Conservation (phyloP, 2,888 invertebrate species). For the Oscheius myriophilus region DNA sequence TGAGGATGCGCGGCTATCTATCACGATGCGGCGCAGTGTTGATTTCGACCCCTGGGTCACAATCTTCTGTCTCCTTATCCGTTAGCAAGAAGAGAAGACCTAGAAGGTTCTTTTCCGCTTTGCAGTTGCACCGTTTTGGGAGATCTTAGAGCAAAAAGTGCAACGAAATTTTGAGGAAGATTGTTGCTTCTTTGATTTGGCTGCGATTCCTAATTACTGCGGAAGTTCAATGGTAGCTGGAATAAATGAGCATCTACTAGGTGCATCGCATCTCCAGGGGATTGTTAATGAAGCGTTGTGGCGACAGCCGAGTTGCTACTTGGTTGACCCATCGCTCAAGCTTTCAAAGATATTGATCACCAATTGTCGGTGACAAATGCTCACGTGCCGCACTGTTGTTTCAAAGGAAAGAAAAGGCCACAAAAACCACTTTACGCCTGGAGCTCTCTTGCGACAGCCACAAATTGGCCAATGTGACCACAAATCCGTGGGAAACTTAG, state of each 20-base stretch:
- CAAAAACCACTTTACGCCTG: no score
- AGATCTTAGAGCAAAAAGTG: background rate
- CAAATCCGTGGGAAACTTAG: no score
- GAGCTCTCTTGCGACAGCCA: no score
- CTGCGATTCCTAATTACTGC: constrained; percentile 19
- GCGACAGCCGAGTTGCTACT: background rate
- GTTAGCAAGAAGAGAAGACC: no score
- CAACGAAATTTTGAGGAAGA: background rate
- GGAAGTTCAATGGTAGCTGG: constrained; percentile 20
- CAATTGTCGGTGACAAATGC: constrained; percentile 24
- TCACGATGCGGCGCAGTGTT: constrained; percentile 27
- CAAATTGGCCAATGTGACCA: no score
- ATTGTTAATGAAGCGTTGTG: constrained; percentile 14
- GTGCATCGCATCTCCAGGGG: constrained; percentile 13
- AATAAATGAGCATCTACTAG: constrained; percentile 23
- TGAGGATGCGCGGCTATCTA: constrained; percentile 28
- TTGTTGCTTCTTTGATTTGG: constrained; percentile 11
- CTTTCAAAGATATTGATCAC: constrained; percentile 25
- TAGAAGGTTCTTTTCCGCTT: background rate
- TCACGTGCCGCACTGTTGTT: no score
- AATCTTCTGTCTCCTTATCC: background rate
- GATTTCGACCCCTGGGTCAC: constrained; percentile 30
- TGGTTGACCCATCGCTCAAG: constrained; percentile 21
- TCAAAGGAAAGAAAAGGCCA: no score
- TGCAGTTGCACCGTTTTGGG: background rate